Evolutionary conservation across 2,888 invertebrate genomes (phyloP).

Genomic region (Drosophila subquinaria): DNA sequence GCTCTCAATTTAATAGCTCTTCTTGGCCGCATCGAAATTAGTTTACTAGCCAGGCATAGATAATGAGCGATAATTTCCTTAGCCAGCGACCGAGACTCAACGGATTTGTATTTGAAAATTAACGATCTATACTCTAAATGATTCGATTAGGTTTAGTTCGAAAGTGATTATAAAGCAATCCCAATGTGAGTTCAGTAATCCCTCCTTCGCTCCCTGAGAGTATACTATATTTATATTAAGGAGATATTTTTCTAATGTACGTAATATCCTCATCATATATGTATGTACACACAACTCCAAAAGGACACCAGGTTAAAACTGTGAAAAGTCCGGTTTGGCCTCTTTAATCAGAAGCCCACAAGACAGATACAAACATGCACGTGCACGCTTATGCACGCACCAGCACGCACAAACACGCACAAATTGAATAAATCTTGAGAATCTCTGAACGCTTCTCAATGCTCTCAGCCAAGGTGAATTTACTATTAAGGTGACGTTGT

Average conservation of each 20-base stretch:
- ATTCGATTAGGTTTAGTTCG: slow-evolving; percentile 13
- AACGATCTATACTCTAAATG: slow-evolving; percentile 21
- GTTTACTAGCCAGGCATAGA: slow-evolving; percentile 65
- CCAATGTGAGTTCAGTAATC: neutral
- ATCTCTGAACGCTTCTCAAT: slow-evolving; percentile 3
- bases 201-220: neutral
- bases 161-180: neutral
- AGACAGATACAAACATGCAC: neutral
- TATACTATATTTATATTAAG: neutral
- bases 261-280: slow-evolving; percentile 26
- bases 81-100: slow-evolving; percentile 15
- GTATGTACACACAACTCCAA: neutral
- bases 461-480: too few species aligned
- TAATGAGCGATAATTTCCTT: slow-evolving; percentile 72
- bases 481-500: too few species aligned
- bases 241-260: slow-evolving; percentile 26
- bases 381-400: slow-evolving; percentile 4
- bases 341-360: slow-evolving; percentile 2
- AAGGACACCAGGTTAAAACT: neutral
- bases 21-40: slow-evolving; percentile 69
- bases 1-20: slow-evolving; percentile 64
- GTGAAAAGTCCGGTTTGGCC: neutral
- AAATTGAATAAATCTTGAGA: slow-evolving; percentile 55
- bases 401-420: slow-evolving; percentile 37
- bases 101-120: slow-evolving; percentile 20